A percentile compares a stretch with the other conserved stretches of the same genome.
Conservation (phyloP, 2,797 vertebrate genomes). For the Tenualosa thibaudeaui region DNA sequence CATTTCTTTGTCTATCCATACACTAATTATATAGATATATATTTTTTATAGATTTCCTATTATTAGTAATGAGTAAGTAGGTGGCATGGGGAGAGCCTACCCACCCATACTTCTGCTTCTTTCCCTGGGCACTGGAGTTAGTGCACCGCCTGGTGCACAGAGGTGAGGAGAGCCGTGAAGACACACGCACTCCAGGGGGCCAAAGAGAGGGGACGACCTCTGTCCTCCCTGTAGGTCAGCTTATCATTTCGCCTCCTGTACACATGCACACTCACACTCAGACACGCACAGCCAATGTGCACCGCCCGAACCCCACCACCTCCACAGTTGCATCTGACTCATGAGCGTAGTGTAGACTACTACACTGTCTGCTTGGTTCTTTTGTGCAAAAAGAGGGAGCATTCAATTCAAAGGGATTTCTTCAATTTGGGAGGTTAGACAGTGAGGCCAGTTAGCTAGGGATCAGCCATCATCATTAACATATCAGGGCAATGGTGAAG, state of each 20-base stretch:
- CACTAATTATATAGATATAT: conserved; percentile 3
- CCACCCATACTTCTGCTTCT: background rate
- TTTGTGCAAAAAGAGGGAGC: background rate
- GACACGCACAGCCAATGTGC: background rate
- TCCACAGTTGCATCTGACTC: background rate
- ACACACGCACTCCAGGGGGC: background rate
- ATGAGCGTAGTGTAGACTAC: background rate
- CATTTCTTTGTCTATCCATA: background rate
- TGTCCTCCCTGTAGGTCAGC: background rate
- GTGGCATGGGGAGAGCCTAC: background rate
- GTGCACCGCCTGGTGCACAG: background rate
- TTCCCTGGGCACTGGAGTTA: background rate
- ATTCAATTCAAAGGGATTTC: background rate
- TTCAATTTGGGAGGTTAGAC: background rate
- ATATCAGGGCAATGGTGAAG: background rate
- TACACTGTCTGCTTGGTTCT: background rate
- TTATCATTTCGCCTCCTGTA: background rate
- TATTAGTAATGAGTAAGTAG: background rate
- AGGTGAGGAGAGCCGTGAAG: background rate
- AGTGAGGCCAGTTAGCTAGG: background rate
- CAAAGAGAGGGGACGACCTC: background rate
- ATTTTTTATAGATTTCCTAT: conserved; percentile 8
- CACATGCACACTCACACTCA: background rate
- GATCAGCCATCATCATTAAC: background rate
- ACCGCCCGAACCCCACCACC: background rate